Evolutionary conservation across 1,140 invertebrate species (phyloP), one percentile per base, ranked within the genome.

Genomic region (Bombus breviceps): DNA sequence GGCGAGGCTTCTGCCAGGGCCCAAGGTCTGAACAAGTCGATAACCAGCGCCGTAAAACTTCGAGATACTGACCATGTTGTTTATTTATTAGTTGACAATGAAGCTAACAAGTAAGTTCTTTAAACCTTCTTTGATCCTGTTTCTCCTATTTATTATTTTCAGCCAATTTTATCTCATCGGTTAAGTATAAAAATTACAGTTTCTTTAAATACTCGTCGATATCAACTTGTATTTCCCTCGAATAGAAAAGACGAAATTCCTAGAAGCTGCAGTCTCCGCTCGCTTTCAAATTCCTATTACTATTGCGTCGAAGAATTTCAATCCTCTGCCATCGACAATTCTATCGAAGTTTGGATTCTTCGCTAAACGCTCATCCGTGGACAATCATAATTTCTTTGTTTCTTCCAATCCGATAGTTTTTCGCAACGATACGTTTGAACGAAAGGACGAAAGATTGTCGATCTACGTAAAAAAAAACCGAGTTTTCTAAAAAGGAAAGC

Each of bases 21-120:
- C n/a, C 97, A 98, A 94, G 97, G 97, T n/a, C 94, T 98, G 0
- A 96, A 94, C 77, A 97, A 96, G 91, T 95, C 97, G 2, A 97
- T 98, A 86, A 98, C 97, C 13, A 97, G 96, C 41, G 96, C 97
- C 3, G 95, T 97, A 28, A 96, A 96, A 87, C 92, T 98, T 15
- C 95, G 96, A 69, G 96, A 97, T 92, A 96, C 96, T 2, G 97
- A 97, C 82, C 96, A 97, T 80, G 96, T 95, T 41, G 91, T 98
- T 71, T 98, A 98, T 92, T 91, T 98, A 41, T 94, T 97, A 32
- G 96, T 97, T 10, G 97, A 98, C 90, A 92, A 94, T 47, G 93
- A 95, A 39, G 96, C 95, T 25, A 96, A 96, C 47, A 95, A 96
- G 97, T 97, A 95, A 96, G 95, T 93, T 34, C 74, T 73, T 64